Evolutionary conservation across 2,888 invertebrate species (phyloP).

Genomic region (Ennomos fuscantarius): DNA sequence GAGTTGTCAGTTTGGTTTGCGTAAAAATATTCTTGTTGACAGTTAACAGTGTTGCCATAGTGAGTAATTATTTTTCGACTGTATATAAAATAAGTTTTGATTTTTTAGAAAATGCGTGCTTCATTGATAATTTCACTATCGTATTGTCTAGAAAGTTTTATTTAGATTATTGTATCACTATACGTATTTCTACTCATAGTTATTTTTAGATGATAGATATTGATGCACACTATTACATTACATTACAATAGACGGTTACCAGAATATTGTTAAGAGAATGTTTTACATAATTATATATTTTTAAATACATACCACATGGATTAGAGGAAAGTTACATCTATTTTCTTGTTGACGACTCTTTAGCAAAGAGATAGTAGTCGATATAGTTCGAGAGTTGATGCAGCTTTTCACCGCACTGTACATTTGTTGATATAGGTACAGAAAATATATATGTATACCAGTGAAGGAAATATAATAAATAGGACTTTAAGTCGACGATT

Average conservation of each 20-base stretch:
- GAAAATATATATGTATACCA: constrained; percentile 64
- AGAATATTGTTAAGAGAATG: constrained; percentile 71
- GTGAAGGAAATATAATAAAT: constrained; percentile 64
- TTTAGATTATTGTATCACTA: constrained; percentile 51
- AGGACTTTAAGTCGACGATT: constrained; percentile 79
- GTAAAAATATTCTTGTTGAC: constrained; percentile 76
- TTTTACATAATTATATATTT: constrained; percentile 61
- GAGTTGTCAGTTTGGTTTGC: constrained; percentile 73
- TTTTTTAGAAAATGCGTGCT: constrained; percentile 76
- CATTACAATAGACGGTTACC: constrained; percentile 78
- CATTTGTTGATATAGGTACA: constrained; percentile 63
- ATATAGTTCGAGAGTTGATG: constrained; percentile 34
- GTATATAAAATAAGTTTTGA: constrained; percentile 79
- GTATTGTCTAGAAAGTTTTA: constrained; percentile 50
- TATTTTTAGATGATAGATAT: constrained; percentile 60
- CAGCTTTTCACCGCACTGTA: constrained; percentile 50
- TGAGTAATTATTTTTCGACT: constrained; percentile 80
- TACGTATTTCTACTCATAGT: constrained; percentile 49
- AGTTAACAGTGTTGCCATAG: constrained; percentile 83
- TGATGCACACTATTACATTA: constrained; percentile 64
- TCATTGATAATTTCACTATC: constrained; percentile 58
- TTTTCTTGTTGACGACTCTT: constrained; percentile 10
- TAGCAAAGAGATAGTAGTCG: constrained; percentile 11
- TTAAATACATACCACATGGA: constrained; percentile 59
- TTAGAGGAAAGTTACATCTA: constrained; percentile 25